phyloP scores from a whole-genome alignment of 2,113 vertebrate species.

The Trematocara macrostoma region DNA sequence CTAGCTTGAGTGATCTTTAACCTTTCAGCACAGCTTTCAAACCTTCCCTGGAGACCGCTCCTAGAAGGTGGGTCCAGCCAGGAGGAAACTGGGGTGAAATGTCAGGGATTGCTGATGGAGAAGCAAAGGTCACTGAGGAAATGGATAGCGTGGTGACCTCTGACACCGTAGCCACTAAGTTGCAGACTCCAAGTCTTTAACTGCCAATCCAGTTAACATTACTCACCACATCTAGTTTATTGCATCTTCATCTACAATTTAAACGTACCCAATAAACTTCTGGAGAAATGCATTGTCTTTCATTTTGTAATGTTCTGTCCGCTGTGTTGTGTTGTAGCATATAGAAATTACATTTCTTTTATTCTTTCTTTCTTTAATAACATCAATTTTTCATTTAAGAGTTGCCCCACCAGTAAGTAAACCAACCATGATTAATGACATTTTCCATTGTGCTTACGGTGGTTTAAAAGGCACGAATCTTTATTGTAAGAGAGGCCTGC shows the following conservation, averaged over 20 bases:
- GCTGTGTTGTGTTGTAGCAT: background rate
- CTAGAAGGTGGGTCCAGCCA: background rate
- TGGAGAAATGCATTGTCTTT: background rate
- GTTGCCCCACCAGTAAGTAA: background rate
- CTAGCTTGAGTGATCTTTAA: background rate
- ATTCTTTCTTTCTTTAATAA: background rate
- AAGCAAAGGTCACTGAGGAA: constrained; percentile 30
- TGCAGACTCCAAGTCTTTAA: constrained; percentile 11
- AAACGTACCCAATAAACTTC: background rate
- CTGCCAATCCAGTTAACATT: background rate
- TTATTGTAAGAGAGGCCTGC: background rate
- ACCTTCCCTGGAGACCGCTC: background rate
- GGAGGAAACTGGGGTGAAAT: constrained; percentile 14
- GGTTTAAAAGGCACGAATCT: background rate
- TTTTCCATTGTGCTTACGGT: background rate
- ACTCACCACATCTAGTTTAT: background rate
- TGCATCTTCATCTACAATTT: background rate
- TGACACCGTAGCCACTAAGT: constrained; percentile 10
- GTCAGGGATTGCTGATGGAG: constrained; percentile 33
- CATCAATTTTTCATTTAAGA: background rate
- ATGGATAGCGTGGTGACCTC: constrained; percentile 37
- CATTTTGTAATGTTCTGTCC: background rate
- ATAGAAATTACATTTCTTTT: background rate
- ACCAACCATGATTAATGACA: background rate
- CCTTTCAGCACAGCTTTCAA: background rate